Conservation (phyloP, 2,888 invertebrate species). For the Sarcophaga caerulescens region DNA sequence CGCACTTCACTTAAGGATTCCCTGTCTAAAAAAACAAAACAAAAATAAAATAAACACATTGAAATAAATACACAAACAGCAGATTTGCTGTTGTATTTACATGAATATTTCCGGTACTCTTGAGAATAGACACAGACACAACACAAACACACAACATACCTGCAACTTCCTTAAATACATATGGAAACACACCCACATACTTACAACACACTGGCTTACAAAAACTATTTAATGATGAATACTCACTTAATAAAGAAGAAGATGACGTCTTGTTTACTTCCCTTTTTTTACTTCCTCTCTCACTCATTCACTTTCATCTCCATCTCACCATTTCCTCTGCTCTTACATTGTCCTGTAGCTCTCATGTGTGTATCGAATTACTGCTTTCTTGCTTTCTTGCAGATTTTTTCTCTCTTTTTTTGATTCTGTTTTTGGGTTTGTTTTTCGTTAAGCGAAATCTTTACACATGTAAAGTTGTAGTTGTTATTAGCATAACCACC, state of each 20-base stretch:
- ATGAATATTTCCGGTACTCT: conserved; percentile 52
- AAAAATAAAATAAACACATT: neutral
- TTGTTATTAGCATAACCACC: neutral
- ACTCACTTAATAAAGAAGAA: neutral
- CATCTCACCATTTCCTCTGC: neutral
- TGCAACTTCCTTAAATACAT: conserved; percentile 38
- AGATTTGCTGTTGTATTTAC: neutral
- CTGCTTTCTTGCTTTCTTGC: conserved; percentile 41
- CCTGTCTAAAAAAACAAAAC: neutral
- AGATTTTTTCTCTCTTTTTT: conserved; percentile 8
- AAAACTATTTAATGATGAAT: neutral
- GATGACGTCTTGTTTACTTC: neutral
- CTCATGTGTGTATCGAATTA: conserved; percentile 38
- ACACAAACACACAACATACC: conserved; percentile 45
- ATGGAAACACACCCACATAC: neutral
- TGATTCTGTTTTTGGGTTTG: neutral
- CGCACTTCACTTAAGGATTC: conserved; percentile 14
- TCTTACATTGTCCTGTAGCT: neutral
- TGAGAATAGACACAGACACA: conserved; percentile 45
- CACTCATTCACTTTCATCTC: too few relatives aligned
- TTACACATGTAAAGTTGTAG: conserved; percentile 44
- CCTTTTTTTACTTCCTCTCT: neutral
- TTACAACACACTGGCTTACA: neutral
- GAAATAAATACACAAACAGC: neutral
- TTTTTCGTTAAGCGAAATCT: neutral